Percentiles rank a stretch among this genome's conserved stretches.
Conservation (phyloP, 1,140 invertebrate species). For the Saccostrea glomerata region DNA sequence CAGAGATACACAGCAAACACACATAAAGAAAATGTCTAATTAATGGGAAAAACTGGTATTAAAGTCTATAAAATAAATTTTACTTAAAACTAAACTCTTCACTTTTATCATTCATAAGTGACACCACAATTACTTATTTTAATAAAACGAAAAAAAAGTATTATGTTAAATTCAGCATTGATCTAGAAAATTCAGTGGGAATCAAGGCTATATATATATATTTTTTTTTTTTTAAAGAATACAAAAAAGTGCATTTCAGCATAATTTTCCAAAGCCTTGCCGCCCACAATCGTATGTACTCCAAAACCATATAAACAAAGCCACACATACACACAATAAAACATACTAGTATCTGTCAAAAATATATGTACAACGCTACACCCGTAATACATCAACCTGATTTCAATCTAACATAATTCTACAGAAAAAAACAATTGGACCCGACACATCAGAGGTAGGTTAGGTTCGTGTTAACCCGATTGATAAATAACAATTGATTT, state of each 20-base stretch:
- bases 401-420: background rate
- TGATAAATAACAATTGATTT: background rate
- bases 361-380: constrained; percentile 12
- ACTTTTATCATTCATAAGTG: no score
- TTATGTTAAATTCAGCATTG: no score
- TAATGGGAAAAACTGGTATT: background rate
- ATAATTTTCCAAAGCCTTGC: no score
- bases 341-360: background rate
- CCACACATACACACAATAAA: background rate
- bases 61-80: no score
- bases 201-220: no score
- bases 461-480: background rate
- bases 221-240: no score
- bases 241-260: background rate
- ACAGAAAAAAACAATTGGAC: constrained; percentile 25
- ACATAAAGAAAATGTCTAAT: background rate
- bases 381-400: constrained; percentile 18
- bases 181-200: no score
- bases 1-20: background rate
- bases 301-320: background rate
- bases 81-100: no score
- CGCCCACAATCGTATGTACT: background rate
- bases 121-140: no score
- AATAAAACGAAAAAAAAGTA: no score
- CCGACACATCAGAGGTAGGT: constrained; percentile 13